These are phyloP conservation scores for Trachemys scripta DNA, from an alignment of 2,113 vertebrate genomes.

Conservation along the genomic window DNA sequence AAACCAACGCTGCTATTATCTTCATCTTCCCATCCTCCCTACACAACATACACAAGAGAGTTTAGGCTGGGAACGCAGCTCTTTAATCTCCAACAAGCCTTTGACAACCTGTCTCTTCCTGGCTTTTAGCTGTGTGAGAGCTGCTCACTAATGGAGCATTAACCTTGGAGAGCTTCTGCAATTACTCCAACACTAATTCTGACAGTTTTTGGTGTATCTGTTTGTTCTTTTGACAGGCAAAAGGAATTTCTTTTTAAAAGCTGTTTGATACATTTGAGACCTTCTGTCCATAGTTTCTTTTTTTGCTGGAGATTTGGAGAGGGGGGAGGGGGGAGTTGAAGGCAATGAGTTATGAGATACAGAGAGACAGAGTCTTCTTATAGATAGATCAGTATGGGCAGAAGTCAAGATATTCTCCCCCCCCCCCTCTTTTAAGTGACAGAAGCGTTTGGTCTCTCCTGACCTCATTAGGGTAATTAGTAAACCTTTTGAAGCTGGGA, in stretches of 20 bases:
- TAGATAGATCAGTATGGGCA: background rate
- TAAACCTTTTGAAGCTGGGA: constrained; percentile 80
- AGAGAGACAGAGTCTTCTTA: background rate
- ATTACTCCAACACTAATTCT: constrained; percentile 72
- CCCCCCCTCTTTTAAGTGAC: constrained; percentile 45
- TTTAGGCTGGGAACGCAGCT: constrained; percentile 63
- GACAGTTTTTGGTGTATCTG: constrained; percentile 59
- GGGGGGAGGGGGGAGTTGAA: background rate
- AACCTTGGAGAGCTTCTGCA: constrained; percentile 78
- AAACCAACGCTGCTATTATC: background rate
- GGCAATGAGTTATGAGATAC: background rate
- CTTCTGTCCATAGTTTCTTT: constrained; percentile 50
- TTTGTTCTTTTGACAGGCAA: constrained; percentile 67
- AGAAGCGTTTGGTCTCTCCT: constrained; percentile 76
- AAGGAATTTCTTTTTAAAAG: constrained; percentile 68
- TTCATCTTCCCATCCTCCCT: background rate
- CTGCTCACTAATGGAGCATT: constrained; percentile 78
- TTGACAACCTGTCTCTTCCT: constrained; percentile 79
- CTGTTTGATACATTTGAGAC: constrained; percentile 75
- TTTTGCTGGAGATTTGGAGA: background rate
- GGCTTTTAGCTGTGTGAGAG: constrained; percentile 75
- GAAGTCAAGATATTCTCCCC: background rate
- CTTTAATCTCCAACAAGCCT: constrained; percentile 80
- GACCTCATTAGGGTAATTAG: constrained; percentile 85
- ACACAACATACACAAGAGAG: constrained; percentile 64